Conservation (phyloP, 2,888 invertebrate genomes). For the Globia sparganii region DNA sequence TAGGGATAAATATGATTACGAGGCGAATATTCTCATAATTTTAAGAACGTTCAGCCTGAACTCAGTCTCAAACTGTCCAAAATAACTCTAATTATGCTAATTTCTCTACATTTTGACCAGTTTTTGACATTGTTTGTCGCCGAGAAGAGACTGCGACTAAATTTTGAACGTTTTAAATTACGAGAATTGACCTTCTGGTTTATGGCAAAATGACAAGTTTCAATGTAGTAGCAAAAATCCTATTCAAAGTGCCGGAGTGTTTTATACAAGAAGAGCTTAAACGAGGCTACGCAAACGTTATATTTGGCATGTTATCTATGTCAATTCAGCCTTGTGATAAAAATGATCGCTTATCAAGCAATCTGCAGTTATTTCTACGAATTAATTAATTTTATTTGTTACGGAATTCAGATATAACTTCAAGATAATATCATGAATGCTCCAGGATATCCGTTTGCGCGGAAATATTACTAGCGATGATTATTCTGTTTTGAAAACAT, state of each 20-base stretch:
- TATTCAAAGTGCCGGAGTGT: neutral
- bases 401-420: conserved; percentile 10
- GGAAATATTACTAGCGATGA: neutral
- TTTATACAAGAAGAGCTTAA: neutral
- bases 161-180: too few species aligned
- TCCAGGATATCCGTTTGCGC: conserved; percentile 3
- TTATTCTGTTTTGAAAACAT: neutral
- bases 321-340: conserved; percentile 21
- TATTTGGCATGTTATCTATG: conserved; percentile 8
- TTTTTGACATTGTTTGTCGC: too few species aligned
- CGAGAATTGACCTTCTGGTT: too few species aligned
- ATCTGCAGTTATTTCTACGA: conserved; percentile 38
- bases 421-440: conserved; percentile 2
- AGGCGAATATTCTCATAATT: too few species aligned
- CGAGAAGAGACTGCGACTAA: too few species aligned
- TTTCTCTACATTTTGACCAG: too few species aligned
- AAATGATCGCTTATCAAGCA: conserved; percentile 13
- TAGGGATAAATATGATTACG: neutral
- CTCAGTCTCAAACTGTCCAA: too few species aligned
- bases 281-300: neutral
- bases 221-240: neutral
- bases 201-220: neutral
- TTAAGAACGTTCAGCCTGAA: too few species aligned
- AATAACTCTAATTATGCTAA: too few species aligned
- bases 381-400: conserved; percentile 13